A percentile compares a stretch with the other conserved stretches of the same genome.
Conservation (phyloP, 92 coral and sea anemone genomes). For the Phenganax subtilis region DNA sequence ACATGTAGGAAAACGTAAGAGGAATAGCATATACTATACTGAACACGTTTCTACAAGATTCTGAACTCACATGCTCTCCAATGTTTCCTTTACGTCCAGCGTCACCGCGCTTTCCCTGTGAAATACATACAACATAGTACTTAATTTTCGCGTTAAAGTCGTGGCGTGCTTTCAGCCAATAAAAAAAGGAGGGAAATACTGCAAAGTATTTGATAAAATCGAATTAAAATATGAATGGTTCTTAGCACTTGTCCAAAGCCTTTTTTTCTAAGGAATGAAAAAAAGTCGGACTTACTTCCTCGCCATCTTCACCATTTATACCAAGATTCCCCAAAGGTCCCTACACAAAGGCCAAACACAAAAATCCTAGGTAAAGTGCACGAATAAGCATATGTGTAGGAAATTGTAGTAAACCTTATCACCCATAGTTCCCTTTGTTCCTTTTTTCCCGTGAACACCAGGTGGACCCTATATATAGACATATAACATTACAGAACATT, state of each 20-base stretch:
- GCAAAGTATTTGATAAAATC: too few species aligned
- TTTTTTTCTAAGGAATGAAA: constrained; percentile 11
- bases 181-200: background rate
- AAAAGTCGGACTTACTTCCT: constrained; percentile 41
- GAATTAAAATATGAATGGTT: background rate
- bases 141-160: background rate
- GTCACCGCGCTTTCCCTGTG: constrained; percentile 67
- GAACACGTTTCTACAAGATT: too few species aligned
- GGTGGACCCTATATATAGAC: constrained; percentile 38
- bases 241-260: background rate
- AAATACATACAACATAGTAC: background rate
- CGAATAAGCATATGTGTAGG: background rate
- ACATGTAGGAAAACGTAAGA: background rate
- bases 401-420: constrained; percentile 20
- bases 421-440: constrained; percentile 57
- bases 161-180: background rate
- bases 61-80: constrained; percentile 56
- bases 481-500: background rate
- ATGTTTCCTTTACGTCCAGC: constrained; percentile 63
- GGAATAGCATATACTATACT: too few species aligned
- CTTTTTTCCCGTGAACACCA: constrained; percentile 45
- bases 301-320: constrained; percentile 42
- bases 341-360: constrained; percentile 20
- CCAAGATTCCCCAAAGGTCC: constrained; percentile 54
- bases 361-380: background rate